Conservation (phyloP, 2,888 invertebrate genomes). For the Calliopum simillimum region DNA sequence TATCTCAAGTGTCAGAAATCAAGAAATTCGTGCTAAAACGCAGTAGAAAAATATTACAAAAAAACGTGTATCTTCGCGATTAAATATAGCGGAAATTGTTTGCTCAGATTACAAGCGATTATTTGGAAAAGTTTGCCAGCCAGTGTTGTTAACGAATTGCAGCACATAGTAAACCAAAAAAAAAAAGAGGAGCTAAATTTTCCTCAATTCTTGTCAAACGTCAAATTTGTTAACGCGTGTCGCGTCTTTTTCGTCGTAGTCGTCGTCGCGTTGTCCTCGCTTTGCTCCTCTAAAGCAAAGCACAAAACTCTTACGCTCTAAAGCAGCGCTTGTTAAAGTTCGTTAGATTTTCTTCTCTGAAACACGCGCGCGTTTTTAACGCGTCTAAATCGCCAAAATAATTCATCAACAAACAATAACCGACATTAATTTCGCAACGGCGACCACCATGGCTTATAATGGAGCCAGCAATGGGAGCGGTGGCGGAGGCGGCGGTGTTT, state of each 20-base stretch:
- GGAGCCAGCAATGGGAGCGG: slow-evolving; percentile 65
- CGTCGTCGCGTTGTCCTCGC: slow-evolving; percentile 11
- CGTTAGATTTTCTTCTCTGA: slow-evolving; percentile 26
- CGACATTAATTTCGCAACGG: slow-evolving; percentile 57
- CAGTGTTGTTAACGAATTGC: slow-evolving; percentile 1
- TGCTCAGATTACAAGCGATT: slow-evolving; percentile 9
- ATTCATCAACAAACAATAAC: slow-evolving; percentile 57
- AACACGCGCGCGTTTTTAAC: slow-evolving; percentile 9
- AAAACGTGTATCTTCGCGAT: not conserved
- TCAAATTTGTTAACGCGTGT: slow-evolving; percentile 16
- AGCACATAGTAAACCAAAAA: not conserved
- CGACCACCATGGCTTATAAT: slow-evolving; percentile 64
- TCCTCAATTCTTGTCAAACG: not conserved
- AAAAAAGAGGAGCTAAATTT: not conserved
- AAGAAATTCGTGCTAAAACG: slow-evolving; percentile 3
- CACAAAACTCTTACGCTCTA: slow-evolving; percentile 12
- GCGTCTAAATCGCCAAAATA: slow-evolving; percentile 56
- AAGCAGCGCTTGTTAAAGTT: not conserved
- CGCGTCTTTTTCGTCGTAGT: slow-evolving; percentile 27
- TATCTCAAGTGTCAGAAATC: slow-evolving; percentile 8
- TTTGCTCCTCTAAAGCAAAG: not conserved
- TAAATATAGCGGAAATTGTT: slow-evolving; percentile 11
- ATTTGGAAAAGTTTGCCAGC: not conserved
- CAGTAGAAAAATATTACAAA: not conserved
- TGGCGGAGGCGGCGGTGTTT: slow-evolving; percentile 61